phyloP scores from a whole-genome alignment of 2,888 invertebrate species.

The Cheilosia urbana region DNA sequence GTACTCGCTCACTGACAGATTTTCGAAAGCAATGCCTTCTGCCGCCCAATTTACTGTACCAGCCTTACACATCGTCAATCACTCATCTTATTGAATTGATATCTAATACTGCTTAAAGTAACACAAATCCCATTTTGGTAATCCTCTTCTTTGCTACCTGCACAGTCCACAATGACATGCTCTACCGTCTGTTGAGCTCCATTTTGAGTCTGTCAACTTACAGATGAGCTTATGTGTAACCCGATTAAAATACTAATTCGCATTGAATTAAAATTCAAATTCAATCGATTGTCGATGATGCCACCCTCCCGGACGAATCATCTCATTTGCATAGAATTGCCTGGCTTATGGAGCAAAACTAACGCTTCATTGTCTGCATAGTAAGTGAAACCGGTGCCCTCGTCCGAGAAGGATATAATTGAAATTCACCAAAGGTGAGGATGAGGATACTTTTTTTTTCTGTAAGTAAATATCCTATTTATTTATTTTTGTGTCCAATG shows the following conservation, averaged over 20 bases:
- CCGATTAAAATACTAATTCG: not conserved
- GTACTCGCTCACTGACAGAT: too few species aligned
- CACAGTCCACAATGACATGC: not conserved
- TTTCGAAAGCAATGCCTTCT: too few species aligned
- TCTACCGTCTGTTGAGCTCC: not conserved
- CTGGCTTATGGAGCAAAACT: conserved; percentile 43
- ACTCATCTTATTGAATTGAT: conserved; percentile 39
- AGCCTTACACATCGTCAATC: conserved; percentile 7
- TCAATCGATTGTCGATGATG: conserved; percentile 1
- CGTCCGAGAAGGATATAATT: not conserved
- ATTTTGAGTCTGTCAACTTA: not conserved
- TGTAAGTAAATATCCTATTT: too few species aligned
- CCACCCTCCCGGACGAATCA: not conserved
- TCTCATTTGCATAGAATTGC: conserved; percentile 61
- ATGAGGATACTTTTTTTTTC: too few species aligned
- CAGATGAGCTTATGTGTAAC: not conserved
- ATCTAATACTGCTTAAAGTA: conserved; percentile 38
- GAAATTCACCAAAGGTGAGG: too few species aligned
- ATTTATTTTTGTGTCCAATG: too few species aligned
- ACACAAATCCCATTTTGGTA: conserved; percentile 50
- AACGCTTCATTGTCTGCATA: conserved; percentile 15
- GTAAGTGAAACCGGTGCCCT: conserved; percentile 4
- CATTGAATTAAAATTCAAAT: not conserved
- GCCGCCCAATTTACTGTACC: too few species aligned
- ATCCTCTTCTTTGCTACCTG: conserved; percentile 11